phyloP scores from a whole-genome alignment of 1,140 invertebrate species.

The Drosophila cardini region DNA sequence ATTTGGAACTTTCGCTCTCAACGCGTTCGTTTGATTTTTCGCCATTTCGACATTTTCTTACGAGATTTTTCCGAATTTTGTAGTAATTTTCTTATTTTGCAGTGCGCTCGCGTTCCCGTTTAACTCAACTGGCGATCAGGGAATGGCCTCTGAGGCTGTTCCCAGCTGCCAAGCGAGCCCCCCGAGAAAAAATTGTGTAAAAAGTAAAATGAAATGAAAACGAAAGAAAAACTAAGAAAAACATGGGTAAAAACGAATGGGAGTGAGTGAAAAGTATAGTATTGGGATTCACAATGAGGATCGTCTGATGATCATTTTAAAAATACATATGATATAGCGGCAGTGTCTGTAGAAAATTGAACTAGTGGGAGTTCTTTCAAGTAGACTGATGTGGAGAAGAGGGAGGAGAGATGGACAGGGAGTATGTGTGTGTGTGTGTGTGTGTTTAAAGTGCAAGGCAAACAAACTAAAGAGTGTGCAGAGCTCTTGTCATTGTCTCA shows the following conservation, averaged over 20 bases:
- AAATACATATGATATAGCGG: conserved; percentile 51
- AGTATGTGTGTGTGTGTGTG: neutral
- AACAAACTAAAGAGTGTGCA: conserved; percentile 45
- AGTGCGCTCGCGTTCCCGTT: conserved; percentile 56
- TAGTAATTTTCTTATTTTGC: conserved; percentile 10
- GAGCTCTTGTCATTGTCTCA: conserved; percentile 49
- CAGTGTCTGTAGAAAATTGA: conserved; percentile 14
- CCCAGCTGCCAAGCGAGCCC: conserved; percentile 62
- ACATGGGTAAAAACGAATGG: neutral
- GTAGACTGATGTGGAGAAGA: neutral
- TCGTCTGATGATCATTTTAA: conserved; percentile 60
- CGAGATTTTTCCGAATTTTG: neutral
- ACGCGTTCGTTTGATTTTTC: conserved; percentile 18
- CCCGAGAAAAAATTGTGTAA: conserved; percentile 17
- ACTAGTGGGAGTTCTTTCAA: conserved; percentile 29
- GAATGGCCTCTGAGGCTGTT: conserved; percentile 69
- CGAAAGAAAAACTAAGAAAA: conserved; percentile 21
- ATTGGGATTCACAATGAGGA: conserved; percentile 67
- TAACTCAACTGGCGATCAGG: conserved; percentile 69
- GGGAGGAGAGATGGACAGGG: neutral
- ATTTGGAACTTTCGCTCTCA: conserved; percentile 56
- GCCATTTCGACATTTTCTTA: conserved; percentile 31
- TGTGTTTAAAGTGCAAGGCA: conserved; percentile 43
- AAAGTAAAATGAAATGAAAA: conserved; percentile 4
- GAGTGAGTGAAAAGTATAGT: neutral